Conservation (phyloP, 2,797 vertebrate genomes). For the Malacoraja senta region DNA sequence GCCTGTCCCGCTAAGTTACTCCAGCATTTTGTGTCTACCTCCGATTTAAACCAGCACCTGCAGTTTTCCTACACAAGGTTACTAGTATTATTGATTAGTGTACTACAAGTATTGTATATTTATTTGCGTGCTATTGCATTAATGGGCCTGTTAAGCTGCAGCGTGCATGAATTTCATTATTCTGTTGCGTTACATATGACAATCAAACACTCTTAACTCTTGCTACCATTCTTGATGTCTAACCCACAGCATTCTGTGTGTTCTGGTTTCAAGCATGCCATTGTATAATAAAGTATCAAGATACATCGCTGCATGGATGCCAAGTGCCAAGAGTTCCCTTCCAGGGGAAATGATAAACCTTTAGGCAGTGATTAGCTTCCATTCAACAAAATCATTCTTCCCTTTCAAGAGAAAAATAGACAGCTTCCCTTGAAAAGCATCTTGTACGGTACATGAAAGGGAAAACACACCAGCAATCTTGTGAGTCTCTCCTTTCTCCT, state of each 20-base stretch:
- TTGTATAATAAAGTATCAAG: not conserved
- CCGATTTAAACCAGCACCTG: no score
- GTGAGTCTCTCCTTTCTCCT: constrained; percentile 53
- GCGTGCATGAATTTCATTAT: no score
- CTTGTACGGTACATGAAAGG: not conserved
- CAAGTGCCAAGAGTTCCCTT: not conserved
- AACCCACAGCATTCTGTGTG: not conserved
- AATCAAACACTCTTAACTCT: no score
- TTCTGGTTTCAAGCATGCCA: not conserved
- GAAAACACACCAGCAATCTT: constrained; percentile 72
- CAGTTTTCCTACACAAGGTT: no score
- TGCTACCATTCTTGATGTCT: not conserved
- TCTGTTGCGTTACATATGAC: no score
- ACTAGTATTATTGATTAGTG: no score
- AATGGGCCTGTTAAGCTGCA: no score
- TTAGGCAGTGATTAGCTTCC: not conserved
- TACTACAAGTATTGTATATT: no score
- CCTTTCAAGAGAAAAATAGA: not conserved
- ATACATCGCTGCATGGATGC: not conserved
- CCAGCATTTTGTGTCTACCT: no score
- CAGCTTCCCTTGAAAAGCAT: not conserved
- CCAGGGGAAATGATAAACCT: no score
- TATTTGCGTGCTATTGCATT: no score
- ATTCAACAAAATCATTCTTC: not conserved
- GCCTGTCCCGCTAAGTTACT: no score